These are phyloP conservation scores for Pyrocoelia pectoralis DNA, from an alignment of 2,888 invertebrate genomes.

Conservation along the genomic window DNA sequence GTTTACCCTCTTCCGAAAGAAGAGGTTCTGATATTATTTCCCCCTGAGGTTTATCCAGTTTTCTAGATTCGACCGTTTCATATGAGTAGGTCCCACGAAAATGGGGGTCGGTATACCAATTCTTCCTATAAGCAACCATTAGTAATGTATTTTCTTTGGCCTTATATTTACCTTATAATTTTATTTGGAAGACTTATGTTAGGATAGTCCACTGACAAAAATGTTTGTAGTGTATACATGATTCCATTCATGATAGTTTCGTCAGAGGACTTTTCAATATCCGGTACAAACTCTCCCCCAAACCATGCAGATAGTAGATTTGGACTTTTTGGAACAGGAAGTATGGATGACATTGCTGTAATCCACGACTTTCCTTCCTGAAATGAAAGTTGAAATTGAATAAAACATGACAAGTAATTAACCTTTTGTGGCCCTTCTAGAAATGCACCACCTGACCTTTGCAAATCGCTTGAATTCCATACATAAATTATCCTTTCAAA, in stretches of 20 bases:
- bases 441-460: constrained; percentile 43
- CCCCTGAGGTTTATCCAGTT: constrained; percentile 15
- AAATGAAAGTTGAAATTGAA: neutral
- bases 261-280: constrained; percentile 69
- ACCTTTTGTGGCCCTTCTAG: constrained; percentile 22
- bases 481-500: constrained; percentile 65
- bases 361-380: constrained; percentile 62
- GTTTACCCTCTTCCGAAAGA: constrained; percentile 5
- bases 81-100: constrained; percentile 58
- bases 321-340: constrained; percentile 69
- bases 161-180: constrained; percentile 49
- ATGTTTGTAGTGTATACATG: constrained; percentile 63
- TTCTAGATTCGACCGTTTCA: constrained; percentile 33
- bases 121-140: constrained; percentile 62
- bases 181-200: constrained; percentile 61
- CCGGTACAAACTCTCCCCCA: constrained; percentile 68
- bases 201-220: constrained; percentile 60
- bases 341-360: constrained; percentile 72
- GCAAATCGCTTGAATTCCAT: constrained; percentile 63
- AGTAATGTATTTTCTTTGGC: neutral
- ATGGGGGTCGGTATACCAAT: constrained; percentile 71
- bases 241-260: constrained; percentile 63
- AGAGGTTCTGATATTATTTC: constrained; percentile 24
- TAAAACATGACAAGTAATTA: neutral
- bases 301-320: constrained; percentile 74